A percentile compares a stretch with the other conserved stretches of the same genome.
Evolutionary conservation across 2,797 vertebrate species (phyloP).

Genomic region (Rachycentron canadum): DNA sequence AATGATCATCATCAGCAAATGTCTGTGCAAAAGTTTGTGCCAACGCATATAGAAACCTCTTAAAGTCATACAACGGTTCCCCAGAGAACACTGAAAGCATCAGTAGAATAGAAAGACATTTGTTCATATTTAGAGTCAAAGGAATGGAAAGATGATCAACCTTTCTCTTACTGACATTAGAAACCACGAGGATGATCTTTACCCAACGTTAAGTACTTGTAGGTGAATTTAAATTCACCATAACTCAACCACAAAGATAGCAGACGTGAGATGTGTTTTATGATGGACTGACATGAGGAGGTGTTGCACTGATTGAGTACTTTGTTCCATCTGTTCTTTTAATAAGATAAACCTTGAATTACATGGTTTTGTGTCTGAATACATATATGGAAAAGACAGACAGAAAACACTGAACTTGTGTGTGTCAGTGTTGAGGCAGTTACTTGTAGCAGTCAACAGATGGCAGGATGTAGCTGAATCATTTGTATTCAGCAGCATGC

Average conservation of each 20-base stretch:
- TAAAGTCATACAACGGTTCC: background rate
- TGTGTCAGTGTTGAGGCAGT: slow-evolving; percentile 57
- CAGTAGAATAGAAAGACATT: background rate
- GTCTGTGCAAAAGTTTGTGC: background rate
- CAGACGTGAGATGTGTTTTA: background rate
- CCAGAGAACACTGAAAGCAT: background rate
- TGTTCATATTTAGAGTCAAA: background rate
- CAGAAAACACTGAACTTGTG: slow-evolving; percentile 17
- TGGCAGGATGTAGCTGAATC: slow-evolving; percentile 80
- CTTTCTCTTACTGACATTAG: background rate
- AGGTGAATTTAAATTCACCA: background rate
- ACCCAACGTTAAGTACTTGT: too few relatives aligned
- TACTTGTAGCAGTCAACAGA: slow-evolving; percentile 80
- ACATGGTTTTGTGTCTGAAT: slow-evolving; percentile 5
- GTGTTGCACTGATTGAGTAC: slow-evolving; percentile 16
- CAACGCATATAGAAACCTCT: background rate
- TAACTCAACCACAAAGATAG: background rate
- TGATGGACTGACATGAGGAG: slow-evolving; percentile 1
- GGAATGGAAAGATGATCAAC: background rate
- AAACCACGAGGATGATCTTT: background rate
- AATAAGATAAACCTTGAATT: slow-evolving; percentile 33
- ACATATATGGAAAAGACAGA: slow-evolving; percentile 25
- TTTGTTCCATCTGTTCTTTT: slow-evolving; percentile 48
- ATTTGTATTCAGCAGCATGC: slow-evolving; percentile 72
- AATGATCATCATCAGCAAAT: background rate